Base-by-base conservation (phyloP, 2,797 vertebrate species). In the Tachyglossus aculeatus region DNA sequence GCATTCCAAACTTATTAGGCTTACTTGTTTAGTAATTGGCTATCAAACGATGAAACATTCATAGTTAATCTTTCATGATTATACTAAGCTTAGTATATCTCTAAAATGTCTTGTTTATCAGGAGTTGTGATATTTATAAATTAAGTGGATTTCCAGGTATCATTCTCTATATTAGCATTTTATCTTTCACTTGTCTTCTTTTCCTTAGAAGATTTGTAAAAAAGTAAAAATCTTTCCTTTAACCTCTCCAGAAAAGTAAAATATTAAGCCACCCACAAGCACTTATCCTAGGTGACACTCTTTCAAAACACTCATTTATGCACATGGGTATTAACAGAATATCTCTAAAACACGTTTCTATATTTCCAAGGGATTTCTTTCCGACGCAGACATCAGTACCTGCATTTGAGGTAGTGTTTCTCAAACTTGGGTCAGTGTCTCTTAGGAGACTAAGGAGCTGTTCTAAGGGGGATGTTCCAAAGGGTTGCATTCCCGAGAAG, bases 191-290 rank as follows among this genome's bases (percentile, higher is more conserved):
- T 70, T 15, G 58, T 61, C 67, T 70, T 47, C 31, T 54, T 34
- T 36, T 19, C 66, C 41, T 72, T 61, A 56, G 74, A 66, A 73
- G 44, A 63, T 16, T 59, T 66, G 21, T 72, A 63, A 74, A 58
- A 65, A 18, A 36, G 31, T 58, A 60, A 27, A 76, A 52, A n/a
- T 67, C 9, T 67, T 67, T 63, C n/a, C 29, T 78, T 57, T 56
- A 40, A 63, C 58, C 51, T 53, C 68, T 59, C 66, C 56, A 80
- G 71, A 71, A 24, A 60, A 63, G 75, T 74, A 66, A 81, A 69
- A 67, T 68, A 80, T 82, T 84, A 65, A 71, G 56, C 39, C 59
- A 56, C 44, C 12, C 27, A 51, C 21, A 59, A 80, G 48, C 40
- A 69, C 41, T 74, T 76, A 63, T 53, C 41, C 52, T 54, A 84